Evolutionary conservation across 1,140 invertebrate species (phyloP).

Genomic region (Phocides pigmalion): DNA sequence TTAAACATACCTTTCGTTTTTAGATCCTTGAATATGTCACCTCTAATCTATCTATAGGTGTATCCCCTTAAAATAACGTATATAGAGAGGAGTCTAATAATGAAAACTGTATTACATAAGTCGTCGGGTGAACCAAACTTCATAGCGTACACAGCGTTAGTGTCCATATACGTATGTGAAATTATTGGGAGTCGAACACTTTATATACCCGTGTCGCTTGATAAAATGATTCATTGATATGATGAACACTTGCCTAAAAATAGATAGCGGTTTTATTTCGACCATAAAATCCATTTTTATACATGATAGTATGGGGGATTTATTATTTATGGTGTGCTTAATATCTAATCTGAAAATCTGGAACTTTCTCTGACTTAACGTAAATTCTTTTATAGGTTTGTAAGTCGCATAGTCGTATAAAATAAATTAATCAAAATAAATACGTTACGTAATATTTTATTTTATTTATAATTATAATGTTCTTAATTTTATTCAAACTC

Average conservation of each 20-base stretch:
- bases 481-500: too few species aligned
- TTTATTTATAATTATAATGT: too few species aligned
- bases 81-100: conserved; percentile 11
- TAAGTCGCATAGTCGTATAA: too few species aligned
- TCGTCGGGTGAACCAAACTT: not conserved
- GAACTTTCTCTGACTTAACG: not conserved
- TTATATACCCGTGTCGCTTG: conserved; percentile 5
- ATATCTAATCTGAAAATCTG: not conserved
- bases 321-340: not conserved
- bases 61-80: conserved; percentile 18
- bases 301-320: not conserved
- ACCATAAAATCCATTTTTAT: not conserved
- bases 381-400: too few species aligned
- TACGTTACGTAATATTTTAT: too few species aligned
- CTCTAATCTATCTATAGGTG: conserved; percentile 6
- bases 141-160: not conserved
- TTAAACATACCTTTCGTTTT: conserved; percentile 1
- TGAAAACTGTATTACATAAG: conserved; percentile 1
- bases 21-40: not conserved
- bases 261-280: conserved; percentile 5
- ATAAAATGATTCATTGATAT: conserved; percentile 16
- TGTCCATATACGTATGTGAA: not conserved
- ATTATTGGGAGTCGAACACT: not conserved
- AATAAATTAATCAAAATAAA: too few species aligned
- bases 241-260: not conserved